Evolutionary conservation across 2,888 invertebrate species (phyloP).

Genomic region (Apodemia duryi): DNA sequence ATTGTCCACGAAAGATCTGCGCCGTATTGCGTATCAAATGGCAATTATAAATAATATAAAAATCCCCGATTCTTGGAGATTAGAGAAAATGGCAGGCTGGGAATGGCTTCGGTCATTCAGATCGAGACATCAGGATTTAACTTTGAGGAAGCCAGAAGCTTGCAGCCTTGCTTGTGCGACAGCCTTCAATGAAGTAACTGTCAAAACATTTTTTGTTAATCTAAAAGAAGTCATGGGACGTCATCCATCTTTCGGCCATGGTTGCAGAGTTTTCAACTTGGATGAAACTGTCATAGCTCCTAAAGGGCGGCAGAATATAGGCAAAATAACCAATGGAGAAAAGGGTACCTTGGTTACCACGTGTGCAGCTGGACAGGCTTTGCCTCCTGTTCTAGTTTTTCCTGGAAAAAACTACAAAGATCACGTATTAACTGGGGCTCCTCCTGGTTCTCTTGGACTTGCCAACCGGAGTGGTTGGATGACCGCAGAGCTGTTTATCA

Average conservation of each 20-base stretch:
- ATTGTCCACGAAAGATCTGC: conserved; percentile 13
- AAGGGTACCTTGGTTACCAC: conserved; percentile 38
- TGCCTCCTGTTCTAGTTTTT: conserved; percentile 21
- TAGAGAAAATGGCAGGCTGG: conserved; percentile 22
- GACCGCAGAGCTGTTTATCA: conserved; percentile 41
- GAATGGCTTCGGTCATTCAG: conserved; percentile 24
- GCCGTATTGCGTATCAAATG: conserved; percentile 21
- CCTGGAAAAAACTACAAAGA: conserved; percentile 19
- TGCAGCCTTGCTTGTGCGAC: conserved; percentile 25
- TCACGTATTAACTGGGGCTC: conserved; percentile 41
- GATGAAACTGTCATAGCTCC: conserved; percentile 35
- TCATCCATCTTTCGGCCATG: conserved; percentile 1
- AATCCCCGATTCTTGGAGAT: conserved; percentile 22
- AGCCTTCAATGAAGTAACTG: conserved; percentile 18
- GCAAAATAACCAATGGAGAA: conserved; percentile 30
- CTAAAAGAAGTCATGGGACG: conserved; percentile 16
- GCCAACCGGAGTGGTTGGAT: conserved; percentile 46
- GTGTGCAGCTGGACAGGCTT: conserved; percentile 29
- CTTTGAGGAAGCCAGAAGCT: conserved; percentile 22
- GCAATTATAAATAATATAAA: conserved; percentile 20
- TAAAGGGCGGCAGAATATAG: conserved; percentile 17
- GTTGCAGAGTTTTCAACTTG: conserved; percentile 16
- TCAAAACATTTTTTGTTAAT: conserved; percentile 18
- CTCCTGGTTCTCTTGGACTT: conserved; percentile 42
- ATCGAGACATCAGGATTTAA: conserved; percentile 21